Evolutionary conservation across 2,113 vertebrate genomes (phyloP).

Genomic region (Phrynosoma blainvillii): DNA sequence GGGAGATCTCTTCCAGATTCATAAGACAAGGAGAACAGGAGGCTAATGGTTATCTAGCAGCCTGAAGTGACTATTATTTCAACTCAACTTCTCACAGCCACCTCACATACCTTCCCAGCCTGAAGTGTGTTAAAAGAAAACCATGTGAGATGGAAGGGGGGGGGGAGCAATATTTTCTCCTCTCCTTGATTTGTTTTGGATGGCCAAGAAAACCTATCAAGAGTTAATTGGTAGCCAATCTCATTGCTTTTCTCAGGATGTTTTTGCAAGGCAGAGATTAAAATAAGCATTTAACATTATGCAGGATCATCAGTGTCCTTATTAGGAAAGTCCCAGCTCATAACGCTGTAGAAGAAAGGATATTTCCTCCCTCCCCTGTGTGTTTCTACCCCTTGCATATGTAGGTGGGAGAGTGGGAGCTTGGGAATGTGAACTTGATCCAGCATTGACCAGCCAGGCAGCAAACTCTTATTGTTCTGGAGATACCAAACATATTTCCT

Average conservation of each 20-base stretch:
- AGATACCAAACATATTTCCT: slow-evolving; percentile 88
- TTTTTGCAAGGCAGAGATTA: slow-evolving; percentile 66
- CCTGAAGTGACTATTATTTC: not conserved
- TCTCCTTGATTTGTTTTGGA: slow-evolving; percentile 45
- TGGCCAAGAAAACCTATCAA: slow-evolving; percentile 55
- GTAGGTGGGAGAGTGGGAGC: slow-evolving; percentile 82
- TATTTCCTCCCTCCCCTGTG: slow-evolving; percentile 53
- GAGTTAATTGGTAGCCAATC: slow-evolving; percentile 64
- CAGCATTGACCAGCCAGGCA: slow-evolving; percentile 84
- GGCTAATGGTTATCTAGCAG: not conserved
- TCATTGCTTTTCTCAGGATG: slow-evolving; percentile 59
- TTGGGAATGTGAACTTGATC: slow-evolving; percentile 82
- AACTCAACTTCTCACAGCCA: not conserved
- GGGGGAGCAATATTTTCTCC: slow-evolving; percentile 46
- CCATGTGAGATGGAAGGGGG: not conserved
- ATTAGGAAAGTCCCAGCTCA: slow-evolving; percentile 63
- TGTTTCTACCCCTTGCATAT: slow-evolving; percentile 42
- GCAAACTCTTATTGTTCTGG: slow-evolving; percentile 88
- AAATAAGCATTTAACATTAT: slow-evolving; percentile 59
- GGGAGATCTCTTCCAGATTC: not conserved
- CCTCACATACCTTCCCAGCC: not conserved
- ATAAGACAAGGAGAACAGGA: not conserved
- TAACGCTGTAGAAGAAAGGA: slow-evolving; percentile 50
- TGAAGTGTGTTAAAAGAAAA: slow-evolving; percentile 35
- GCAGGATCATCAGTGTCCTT: slow-evolving; percentile 63